Percentiles rank a stretch among this genome's conserved stretches.
These are phyloP conservation scores for Melanotaenia nigrans DNA, from an alignment of 2,797 vertebrate genomes.

Conservation along the genomic window DNA sequence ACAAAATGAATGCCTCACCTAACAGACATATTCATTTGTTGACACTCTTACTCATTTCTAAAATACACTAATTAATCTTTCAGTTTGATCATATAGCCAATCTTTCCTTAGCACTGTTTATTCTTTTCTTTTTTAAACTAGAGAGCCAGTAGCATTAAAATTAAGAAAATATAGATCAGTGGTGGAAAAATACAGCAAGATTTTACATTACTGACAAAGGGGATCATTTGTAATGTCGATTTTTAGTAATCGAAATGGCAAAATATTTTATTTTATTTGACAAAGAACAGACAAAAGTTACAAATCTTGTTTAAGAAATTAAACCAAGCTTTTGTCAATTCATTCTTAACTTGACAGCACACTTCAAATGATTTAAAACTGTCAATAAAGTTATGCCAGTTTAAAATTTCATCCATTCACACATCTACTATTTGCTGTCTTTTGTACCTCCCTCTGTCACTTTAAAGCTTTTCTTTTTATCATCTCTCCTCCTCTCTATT, in stretches of 20 bases:
- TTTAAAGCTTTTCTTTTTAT: constrained; percentile 14
- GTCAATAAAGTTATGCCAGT: neutral
- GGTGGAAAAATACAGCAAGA: neutral
- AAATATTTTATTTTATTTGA: constrained; percentile 3
- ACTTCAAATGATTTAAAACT: constrained; percentile 5
- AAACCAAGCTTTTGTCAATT: constrained; percentile 4
- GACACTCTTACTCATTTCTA: neutral
- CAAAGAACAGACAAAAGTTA: constrained; percentile 7
- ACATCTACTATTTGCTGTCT: neutral
- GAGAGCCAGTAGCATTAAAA: constrained; percentile 1
- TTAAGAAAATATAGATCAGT: constrained; percentile 1
- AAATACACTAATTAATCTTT: neutral
- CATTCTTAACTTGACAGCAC: constrained; percentile 1
- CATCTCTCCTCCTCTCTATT: constrained; percentile 25
- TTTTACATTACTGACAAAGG: neutral
- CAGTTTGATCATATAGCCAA: neutral
- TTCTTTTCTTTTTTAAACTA: constrained; percentile 9
- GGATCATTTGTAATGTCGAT: neutral
- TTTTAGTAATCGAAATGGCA: neutral
- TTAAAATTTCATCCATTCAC: constrained; percentile 21
- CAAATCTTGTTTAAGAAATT: constrained; percentile 10
- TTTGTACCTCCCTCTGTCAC: neutral
- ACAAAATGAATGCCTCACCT: constrained; percentile 14
- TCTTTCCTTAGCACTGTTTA: neutral
- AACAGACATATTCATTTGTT: constrained; percentile 6